Evolutionary conservation across 2,113 vertebrate genomes (phyloP).

Genomic region (Antigone vipio): DNA sequence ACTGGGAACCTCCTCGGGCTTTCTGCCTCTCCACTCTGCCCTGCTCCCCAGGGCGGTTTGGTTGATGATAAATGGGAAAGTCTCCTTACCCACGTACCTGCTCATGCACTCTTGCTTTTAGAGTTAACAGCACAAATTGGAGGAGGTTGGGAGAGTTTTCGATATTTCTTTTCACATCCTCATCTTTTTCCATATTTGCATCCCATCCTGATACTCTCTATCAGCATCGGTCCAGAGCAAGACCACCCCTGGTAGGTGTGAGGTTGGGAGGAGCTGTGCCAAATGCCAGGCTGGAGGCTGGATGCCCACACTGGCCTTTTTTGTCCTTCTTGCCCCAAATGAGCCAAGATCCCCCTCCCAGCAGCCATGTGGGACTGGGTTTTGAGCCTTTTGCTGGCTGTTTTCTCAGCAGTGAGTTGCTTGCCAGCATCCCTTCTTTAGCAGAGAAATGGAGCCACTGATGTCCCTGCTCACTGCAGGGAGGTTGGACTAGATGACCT

Average conservation of each 20-base stretch:
- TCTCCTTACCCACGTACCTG: neutral
- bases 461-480: neutral
- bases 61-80: neutral
- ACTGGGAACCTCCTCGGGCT: neutral
- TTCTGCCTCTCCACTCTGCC: neutral
- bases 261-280: neutral
- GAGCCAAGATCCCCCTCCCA: neutral
- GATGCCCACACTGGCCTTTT: neutral
- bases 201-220: neutral
- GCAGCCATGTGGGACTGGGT: neutral
- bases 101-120: neutral
- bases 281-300: neutral
- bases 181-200: neutral
- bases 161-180: neutral
- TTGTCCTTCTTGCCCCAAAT: neutral
- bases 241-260: neutral
- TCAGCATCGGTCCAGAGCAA: neutral
- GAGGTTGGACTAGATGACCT: neutral
- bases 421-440: neutral
- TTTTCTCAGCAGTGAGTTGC: neutral
- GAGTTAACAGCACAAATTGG: neutral
- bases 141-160: neutral
- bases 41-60: accelerated
- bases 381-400: neutral
- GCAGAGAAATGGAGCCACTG: accelerated